Evolutionary conservation across 2,888 invertebrate species (phyloP).

Genomic region (Tetropium fuscum): DNA sequence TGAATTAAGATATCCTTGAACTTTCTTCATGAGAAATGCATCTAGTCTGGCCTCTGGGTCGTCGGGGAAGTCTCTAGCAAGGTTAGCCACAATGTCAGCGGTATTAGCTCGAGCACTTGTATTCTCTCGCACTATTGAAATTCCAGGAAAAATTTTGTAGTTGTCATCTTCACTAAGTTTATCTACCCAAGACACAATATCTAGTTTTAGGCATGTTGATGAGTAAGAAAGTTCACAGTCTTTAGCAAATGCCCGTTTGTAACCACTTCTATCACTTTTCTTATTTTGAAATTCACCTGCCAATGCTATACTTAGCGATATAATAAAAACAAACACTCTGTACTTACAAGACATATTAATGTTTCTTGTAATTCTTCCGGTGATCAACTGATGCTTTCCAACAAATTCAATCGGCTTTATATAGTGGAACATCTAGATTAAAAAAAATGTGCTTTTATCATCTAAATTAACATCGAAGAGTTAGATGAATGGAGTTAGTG

Average conservation of each 20-base stretch:
- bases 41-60: slow-evolving; percentile 80
- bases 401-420: slow-evolving; percentile 47
- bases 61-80: slow-evolving; percentile 78
- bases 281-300: slow-evolving; percentile 21
- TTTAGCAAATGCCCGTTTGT: slow-evolving; percentile 53
- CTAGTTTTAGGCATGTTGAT: slow-evolving; percentile 80
- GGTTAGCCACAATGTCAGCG: slow-evolving; percentile 76
- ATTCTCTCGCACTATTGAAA: slow-evolving; percentile 76
- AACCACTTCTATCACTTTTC: slow-evolving; percentile 39
- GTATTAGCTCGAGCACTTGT: slow-evolving; percentile 65
- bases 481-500: slow-evolving; percentile 62
- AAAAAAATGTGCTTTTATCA: slow-evolving; percentile 43
- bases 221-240: slow-evolving; percentile 72
- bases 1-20: slow-evolving; percentile 76
- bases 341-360: slow-evolving; percentile 33
- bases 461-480: slow-evolving; percentile 46
- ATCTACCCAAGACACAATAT: slow-evolving; percentile 79
- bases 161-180: slow-evolving; percentile 76
- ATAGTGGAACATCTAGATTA: slow-evolving; percentile 43
- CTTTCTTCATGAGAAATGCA: slow-evolving; percentile 76
- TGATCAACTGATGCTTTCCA: slow-evolving; percentile 43
- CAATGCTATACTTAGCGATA: slow-evolving; percentile 15
- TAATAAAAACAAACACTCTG: slow-evolving; percentile 20
- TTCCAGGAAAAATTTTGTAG: slow-evolving; percentile 76
- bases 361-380: slow-evolving; percentile 20